These are phyloP conservation scores for Prunella fulvescens DNA, from an alignment of 2,113 vertebrate genomes.

Conservation along the genomic window DNA sequence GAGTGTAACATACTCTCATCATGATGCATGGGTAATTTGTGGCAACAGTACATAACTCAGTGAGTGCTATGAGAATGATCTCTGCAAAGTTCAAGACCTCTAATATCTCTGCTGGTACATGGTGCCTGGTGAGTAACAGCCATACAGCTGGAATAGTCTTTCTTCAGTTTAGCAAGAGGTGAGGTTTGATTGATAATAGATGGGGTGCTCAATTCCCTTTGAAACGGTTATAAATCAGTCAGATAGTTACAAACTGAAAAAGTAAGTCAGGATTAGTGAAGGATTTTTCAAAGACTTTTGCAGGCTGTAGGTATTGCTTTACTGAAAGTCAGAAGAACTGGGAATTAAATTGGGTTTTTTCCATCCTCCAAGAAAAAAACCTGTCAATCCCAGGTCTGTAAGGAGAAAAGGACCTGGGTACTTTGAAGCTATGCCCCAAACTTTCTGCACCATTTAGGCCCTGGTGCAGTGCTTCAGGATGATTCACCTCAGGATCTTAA, in stretches of 20 bases:
- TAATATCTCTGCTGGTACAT: neutral
- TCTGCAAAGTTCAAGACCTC: constrained; percentile 5
- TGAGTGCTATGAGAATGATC: neutral
- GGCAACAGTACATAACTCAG: neutral
- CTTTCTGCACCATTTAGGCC: neutral
- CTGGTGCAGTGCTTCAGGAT: neutral
- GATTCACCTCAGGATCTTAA: neutral
- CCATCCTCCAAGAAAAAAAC: neutral
- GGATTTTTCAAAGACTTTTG: neutral
- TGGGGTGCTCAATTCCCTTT: neutral
- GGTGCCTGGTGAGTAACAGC: neutral
- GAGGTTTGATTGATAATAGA: constrained; percentile 9
- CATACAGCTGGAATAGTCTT: neutral
- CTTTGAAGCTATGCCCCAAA: neutral
- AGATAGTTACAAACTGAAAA: neutral
- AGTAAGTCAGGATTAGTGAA: neutral
- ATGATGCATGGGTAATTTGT: neutral
- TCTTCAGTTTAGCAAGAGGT: neutral
- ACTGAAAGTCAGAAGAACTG: neutral
- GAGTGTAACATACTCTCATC: neutral
- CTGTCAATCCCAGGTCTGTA: rapidly evolving
- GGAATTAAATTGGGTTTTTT: neutral
- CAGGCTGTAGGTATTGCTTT: neutral
- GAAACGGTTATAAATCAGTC: constrained; percentile 14
- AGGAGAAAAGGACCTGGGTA: neutral